Conservation (phyloP, 1,140 invertebrate genomes). For the Uloborus diversus region DNA sequence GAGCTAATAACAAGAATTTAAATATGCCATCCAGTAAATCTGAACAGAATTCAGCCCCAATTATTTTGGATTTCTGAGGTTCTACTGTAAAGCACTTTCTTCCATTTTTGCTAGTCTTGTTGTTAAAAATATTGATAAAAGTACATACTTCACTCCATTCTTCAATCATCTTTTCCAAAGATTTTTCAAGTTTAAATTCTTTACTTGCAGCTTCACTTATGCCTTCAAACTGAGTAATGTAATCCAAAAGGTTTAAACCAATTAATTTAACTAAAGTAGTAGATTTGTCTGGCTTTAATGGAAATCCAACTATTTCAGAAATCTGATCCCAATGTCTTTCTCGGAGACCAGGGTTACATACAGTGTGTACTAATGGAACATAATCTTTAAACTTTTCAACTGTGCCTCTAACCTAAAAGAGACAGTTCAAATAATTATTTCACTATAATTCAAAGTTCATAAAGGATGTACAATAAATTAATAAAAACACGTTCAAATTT, state of each 20-base stretch:
- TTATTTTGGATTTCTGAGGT: too few relatives aligned
- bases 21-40: too few relatives aligned
- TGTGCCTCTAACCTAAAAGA: conserved; percentile 71
- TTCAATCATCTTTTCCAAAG: conserved; percentile 86
- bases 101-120: too few relatives aligned
- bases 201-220: conserved; percentile 96
- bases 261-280: conserved; percentile 90
- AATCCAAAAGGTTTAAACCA: conserved; percentile 90
- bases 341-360: conserved; percentile 94
- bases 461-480: too few relatives aligned
- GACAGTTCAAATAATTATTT: neutral
- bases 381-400: conserved; percentile 92
- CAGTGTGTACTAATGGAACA: conserved; percentile 87
- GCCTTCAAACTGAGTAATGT: conserved; percentile 87
- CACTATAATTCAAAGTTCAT: too few relatives aligned
- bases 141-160: conserved; percentile 81
- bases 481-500: too few relatives aligned
- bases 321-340: conserved; percentile 95
- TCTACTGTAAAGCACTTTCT: too few relatives aligned
- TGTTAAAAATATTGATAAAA: too few relatives aligned
- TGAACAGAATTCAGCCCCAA: too few relatives aligned
- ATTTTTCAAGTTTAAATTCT: conserved; percentile 91
- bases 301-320: conserved; percentile 93
- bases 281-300: conserved; percentile 84
- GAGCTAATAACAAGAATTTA: too few relatives aligned